phyloP scores from a whole-genome alignment of 2,797 vertebrate species.

The Atherinosoma microstoma region DNA sequence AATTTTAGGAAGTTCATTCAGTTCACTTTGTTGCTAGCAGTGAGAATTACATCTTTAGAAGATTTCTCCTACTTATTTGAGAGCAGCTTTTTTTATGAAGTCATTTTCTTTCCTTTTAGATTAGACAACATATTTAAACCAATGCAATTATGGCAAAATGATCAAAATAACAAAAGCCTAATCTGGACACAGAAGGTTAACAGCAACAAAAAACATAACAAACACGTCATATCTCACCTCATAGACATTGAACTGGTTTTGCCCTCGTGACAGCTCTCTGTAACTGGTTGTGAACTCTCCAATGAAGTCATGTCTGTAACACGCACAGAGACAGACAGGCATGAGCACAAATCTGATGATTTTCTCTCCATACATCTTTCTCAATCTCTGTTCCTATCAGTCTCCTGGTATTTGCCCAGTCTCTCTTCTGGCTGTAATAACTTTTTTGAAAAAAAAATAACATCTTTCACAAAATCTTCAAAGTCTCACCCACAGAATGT shows the following conservation, averaged over 20 bases:
- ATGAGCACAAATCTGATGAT: conserved; percentile 22
- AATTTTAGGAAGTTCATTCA: neutral
- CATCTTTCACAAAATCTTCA: conserved; percentile 7
- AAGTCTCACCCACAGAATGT: conserved; percentile 14
- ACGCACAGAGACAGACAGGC: conserved; percentile 29
- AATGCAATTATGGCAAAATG: neutral
- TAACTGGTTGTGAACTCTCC: conserved; percentile 98
- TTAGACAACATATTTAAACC: neutral
- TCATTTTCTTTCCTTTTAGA: neutral
- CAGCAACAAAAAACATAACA: conserved; percentile 6
- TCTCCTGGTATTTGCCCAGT: conserved; percentile 6
- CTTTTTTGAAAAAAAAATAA: neutral
- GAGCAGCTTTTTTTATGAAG: neutral
- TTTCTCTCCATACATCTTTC: conserved; percentile 15
- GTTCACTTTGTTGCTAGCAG: neutral
- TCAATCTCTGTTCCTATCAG: conserved; percentile 10
- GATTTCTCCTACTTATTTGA: neutral
- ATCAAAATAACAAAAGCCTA: neutral
- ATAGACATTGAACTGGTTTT: conserved; percentile 96
- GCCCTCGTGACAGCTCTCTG: conserved; percentile 92
- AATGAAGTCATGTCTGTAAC: conserved; percentile 92
- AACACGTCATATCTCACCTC: conserved; percentile 84
- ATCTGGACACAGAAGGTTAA: conserved; percentile 1
- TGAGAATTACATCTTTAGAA: neutral
- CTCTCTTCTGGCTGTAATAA: neutral